A percentile compares a stretch with the other conserved stretches of the same genome.
These are phyloP conservation scores for Dryocosmus kuriphilus DNA, from an alignment of 2,888 invertebrate genomes.

Conservation along the genomic window DNA sequence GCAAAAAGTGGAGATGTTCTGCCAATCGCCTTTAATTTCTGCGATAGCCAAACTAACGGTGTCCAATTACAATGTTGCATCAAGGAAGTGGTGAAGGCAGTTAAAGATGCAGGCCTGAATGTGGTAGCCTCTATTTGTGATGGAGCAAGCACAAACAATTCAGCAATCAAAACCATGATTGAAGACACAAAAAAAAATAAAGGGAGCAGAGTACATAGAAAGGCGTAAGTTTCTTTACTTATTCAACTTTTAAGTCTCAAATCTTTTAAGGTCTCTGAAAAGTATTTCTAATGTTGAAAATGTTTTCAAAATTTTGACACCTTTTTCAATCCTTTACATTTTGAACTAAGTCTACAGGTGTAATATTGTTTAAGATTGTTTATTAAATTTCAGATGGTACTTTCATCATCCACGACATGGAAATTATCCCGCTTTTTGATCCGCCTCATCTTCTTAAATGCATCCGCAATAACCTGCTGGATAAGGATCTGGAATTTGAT, in stretches of 20 bases:
- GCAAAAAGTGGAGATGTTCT: conserved; percentile 36
- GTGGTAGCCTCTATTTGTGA: neutral
- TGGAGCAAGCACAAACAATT: neutral
- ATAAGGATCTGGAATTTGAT: neutral
- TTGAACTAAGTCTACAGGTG: neutral
- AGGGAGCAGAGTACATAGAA: no score
- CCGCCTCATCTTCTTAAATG: conserved; percentile 16
- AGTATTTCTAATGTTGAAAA: no score
- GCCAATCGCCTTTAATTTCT: conserved; percentile 43
- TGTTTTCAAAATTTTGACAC: no score
- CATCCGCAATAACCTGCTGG: neutral
- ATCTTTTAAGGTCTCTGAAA: neutral
- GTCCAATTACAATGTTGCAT: conserved; percentile 45
- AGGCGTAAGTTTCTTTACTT: no score
- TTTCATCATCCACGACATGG: neutral
- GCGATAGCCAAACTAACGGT: conserved; percentile 38
- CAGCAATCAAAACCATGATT: neutral
- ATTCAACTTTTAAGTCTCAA: neutral
- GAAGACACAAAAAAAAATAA: neutral
- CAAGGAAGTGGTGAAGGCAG: neutral
- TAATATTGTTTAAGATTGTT: neutral
- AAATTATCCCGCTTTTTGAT: conserved; percentile 7
- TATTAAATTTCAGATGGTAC: conserved; percentile 12
- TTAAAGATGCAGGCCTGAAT: conserved; percentile 12
- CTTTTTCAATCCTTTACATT: neutral